phyloP scores from a whole-genome alignment of 1,140 invertebrate genomes.

The Cotesia chilonis region DNA sequence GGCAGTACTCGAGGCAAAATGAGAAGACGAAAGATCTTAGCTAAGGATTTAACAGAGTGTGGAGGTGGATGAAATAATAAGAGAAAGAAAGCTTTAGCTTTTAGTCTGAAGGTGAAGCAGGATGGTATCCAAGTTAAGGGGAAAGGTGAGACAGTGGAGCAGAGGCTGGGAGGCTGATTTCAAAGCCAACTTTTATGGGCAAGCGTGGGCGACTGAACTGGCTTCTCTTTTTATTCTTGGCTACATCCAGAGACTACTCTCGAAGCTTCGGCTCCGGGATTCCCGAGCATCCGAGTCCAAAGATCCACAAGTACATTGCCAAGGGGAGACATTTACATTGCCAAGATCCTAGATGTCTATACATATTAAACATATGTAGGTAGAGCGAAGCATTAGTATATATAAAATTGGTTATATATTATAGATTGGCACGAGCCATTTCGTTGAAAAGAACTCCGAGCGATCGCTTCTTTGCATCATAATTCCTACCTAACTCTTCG shows the following conservation, averaged over 20 bases:
- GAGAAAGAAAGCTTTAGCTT: slow-evolving; percentile 31
- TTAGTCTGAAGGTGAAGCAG: slow-evolving; percentile 24
- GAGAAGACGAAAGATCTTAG: slow-evolving; percentile 27
- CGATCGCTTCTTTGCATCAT: slow-evolving; percentile 6
- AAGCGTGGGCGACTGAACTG: slow-evolving; percentile 42
- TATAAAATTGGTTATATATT: slow-evolving; percentile 14
- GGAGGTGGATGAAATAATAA: slow-evolving; percentile 27
- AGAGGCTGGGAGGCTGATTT: slow-evolving; percentile 34
- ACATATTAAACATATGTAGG: neutral
- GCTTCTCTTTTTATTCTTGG: slow-evolving; percentile 8
- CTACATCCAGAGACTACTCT: slow-evolving; percentile 16
- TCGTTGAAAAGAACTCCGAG: slow-evolving; percentile 2
- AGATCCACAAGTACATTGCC: neutral
- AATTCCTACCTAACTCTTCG: slow-evolving; percentile 15
- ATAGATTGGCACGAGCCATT: slow-evolving; percentile 20
- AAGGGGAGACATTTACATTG: neutral
- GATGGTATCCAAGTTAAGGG: slow-evolving; percentile 15
- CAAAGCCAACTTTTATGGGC: slow-evolving; percentile 37
- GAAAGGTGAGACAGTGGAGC: slow-evolving; percentile 17
- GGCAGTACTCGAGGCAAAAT: slow-evolving; percentile 15
- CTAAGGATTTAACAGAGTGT: neutral
- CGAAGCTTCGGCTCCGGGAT: slow-evolving; percentile 35
- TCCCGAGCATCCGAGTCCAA: slow-evolving; percentile 1
- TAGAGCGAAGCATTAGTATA: neutral
- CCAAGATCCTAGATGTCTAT: neutral